phyloP scores from a whole-genome alignment of 2,888 invertebrate species.

The Halocaridina rubra region DNA sequence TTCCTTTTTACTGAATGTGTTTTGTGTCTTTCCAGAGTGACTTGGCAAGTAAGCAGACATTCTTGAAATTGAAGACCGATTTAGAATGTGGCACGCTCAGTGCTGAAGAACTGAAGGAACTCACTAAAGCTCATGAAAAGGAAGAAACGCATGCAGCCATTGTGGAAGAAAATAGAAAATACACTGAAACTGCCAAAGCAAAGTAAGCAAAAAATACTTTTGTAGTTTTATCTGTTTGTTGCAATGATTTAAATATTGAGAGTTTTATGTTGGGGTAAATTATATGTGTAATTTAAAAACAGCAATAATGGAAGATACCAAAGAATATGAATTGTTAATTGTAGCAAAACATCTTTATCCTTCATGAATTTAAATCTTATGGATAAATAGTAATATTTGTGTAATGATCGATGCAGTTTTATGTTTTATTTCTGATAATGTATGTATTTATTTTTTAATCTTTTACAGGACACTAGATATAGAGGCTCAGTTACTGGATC shows the following conservation, averaged over 20 bases:
- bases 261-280: too few species aligned
- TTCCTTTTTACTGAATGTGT: background rate
- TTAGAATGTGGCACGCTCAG: constrained; percentile 44
- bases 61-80: constrained; percentile 46
- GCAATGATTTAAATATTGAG: too few species aligned
- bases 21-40: constrained; percentile 29
- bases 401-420: background rate
- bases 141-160: constrained; percentile 53
- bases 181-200: constrained; percentile 61
- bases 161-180: constrained; percentile 58
- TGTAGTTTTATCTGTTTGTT: too few species aligned
- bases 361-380: too few species aligned
- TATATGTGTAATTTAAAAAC: too few species aligned
- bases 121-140: constrained; percentile 47
- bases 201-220: constrained; percentile 62
- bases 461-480: constrained; percentile 59
- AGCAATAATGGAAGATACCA: too few species aligned
- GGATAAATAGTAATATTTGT: background rate
- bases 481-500: constrained; percentile 60
- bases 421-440: too few species aligned
- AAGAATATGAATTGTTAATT: too few species aligned
- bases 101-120: constrained; percentile 51
- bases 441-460: background rate
- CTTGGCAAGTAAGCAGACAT: constrained; percentile 36
- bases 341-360: too few species aligned